phyloP scores from a whole-genome alignment of 2,797 vertebrate genomes.

The Pseudomugil gertrudae region DNA sequence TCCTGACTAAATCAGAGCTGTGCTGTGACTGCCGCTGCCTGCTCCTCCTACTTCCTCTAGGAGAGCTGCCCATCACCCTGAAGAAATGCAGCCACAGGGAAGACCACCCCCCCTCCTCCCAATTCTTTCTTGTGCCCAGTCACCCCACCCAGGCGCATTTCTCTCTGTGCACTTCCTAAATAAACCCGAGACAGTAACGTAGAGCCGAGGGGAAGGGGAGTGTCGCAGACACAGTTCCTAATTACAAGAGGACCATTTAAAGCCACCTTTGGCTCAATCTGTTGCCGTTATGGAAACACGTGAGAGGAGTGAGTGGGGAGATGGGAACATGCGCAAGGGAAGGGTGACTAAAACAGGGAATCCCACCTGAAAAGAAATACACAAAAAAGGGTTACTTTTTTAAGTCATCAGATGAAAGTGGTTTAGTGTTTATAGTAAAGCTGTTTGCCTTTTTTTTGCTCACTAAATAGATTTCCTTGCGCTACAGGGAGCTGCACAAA shows the following conservation, averaged over 20 bases:
- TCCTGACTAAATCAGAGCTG: constrained; percentile 79
- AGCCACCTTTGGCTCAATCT: constrained; percentile 65
- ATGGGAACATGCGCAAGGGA: constrained; percentile 27
- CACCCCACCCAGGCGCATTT: constrained; percentile 75
- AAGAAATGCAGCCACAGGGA: constrained; percentile 69
- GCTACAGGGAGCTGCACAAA: constrained; percentile 53
- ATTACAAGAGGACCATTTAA: constrained; percentile 73
- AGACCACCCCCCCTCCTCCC: not conserved
- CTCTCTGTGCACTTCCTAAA: constrained; percentile 82
- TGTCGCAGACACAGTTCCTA: constrained; percentile 66
- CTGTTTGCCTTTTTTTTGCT: constrained; percentile 8
- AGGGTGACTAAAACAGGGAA: constrained; percentile 15
- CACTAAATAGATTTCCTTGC: constrained; percentile 43
- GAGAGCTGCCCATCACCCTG: constrained; percentile 67
- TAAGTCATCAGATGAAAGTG: constrained; percentile 28
- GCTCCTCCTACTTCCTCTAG: constrained; percentile 80
- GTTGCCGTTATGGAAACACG: constrained; percentile 56
- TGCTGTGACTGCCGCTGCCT: constrained; percentile 60
- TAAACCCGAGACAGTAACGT: constrained; percentile 74
- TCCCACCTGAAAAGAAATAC: constrained; percentile 1
- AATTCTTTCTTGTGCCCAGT: constrained; percentile 53
- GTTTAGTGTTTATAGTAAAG: constrained; percentile 18
- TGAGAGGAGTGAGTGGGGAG: constrained; percentile 20
- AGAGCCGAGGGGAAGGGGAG: constrained; percentile 70
- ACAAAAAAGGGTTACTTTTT: not conserved